These are phyloP conservation scores for Parasteatoda lunata DNA, from an alignment of 2,888 invertebrate species.

Conservation along the genomic window DNA sequence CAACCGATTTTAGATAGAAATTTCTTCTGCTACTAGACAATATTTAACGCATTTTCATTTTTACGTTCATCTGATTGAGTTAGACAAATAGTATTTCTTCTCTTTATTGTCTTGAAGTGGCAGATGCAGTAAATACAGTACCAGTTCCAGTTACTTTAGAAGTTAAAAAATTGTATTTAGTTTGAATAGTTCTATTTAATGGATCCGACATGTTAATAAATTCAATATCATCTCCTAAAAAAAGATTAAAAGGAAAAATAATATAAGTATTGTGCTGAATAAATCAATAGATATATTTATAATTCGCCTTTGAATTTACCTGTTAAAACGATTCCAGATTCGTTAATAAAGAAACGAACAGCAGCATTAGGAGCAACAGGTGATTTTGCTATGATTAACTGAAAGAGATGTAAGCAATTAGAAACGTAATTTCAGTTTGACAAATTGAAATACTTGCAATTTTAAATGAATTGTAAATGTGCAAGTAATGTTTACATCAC, in stretches of 20 bases:
- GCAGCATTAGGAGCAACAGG: slow-evolving; percentile 58
- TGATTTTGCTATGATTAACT: slow-evolving; percentile 54
- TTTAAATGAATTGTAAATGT: not conserved
- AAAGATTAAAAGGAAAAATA: slow-evolving; percentile 4
- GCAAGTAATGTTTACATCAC: not conserved
- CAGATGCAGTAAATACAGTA: not conserved
- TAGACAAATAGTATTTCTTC: too few species aligned
- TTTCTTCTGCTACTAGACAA: too few species aligned
- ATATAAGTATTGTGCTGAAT: not conserved
- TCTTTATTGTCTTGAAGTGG: too few species aligned
- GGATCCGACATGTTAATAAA: slow-evolving; percentile 12
- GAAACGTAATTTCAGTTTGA: too few species aligned
- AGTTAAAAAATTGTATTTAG: slow-evolving; percentile 45
- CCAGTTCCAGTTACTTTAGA: slow-evolving; percentile 25
- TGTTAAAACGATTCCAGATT: slow-evolving; percentile 43
- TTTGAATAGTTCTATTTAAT: slow-evolving; percentile 10
- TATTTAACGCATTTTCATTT: too few species aligned
- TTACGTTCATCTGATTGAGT: too few species aligned
- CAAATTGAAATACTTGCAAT: too few species aligned
- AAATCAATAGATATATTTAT: not conserved
- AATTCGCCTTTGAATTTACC: slow-evolving; percentile 19
- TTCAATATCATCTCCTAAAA: slow-evolving; percentile 57
- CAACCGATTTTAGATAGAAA: too few species aligned
- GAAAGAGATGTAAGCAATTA: slow-evolving; percentile 5
- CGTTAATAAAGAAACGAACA: slow-evolving; percentile 34